phyloP scores from a whole-genome alignment of 2,797 vertebrate genomes.

The Liparis tanakae region DNA sequence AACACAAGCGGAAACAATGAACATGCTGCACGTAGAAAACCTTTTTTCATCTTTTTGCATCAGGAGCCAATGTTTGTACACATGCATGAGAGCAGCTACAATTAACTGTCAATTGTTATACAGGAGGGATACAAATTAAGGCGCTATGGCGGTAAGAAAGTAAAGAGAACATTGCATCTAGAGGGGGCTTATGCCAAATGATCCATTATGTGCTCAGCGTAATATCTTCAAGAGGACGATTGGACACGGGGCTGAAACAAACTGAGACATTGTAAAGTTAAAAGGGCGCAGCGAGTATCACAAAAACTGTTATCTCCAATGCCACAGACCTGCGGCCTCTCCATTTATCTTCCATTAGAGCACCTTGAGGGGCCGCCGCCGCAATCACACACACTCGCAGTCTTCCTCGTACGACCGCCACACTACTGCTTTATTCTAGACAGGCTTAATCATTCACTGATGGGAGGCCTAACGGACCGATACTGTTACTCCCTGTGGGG shows the following conservation, averaged over 20 bases:
- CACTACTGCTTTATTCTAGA: constrained; percentile 56
- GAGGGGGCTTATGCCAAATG: not conserved
- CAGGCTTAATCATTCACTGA: constrained; percentile 78
- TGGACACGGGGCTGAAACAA: constrained; percentile 29
- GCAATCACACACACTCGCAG: constrained; percentile 50
- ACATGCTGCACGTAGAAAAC: not conserved
- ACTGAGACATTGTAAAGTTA: constrained; percentile 48
- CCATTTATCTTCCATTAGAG: constrained; percentile 56
- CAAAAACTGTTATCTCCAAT: constrained; percentile 61
- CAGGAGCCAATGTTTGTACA: not conserved
- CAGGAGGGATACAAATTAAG: not conserved
- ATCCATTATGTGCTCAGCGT: constrained; percentile 5
- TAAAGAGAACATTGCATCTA: constrained; percentile 4
- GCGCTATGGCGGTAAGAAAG: not conserved
- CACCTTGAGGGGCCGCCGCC: constrained; percentile 45
- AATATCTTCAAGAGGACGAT: constrained; percentile 12
- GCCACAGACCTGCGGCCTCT: constrained; percentile 44
- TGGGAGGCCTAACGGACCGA: constrained; percentile 64
- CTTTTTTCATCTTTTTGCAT: not conserved
- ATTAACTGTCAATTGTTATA: not conserved
- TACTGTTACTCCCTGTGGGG: constrained; percentile 74
- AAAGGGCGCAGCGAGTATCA: constrained; percentile 51
- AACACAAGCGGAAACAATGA: constrained; percentile 24
- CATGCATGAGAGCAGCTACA: not conserved
- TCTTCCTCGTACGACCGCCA: constrained; percentile 52